Percentiles rank a stretch among this genome's conserved stretches.
These are phyloP conservation scores for Uropetala carovei DNA, from an alignment of 2,888 invertebrate species.

Conservation along the genomic window DNA sequence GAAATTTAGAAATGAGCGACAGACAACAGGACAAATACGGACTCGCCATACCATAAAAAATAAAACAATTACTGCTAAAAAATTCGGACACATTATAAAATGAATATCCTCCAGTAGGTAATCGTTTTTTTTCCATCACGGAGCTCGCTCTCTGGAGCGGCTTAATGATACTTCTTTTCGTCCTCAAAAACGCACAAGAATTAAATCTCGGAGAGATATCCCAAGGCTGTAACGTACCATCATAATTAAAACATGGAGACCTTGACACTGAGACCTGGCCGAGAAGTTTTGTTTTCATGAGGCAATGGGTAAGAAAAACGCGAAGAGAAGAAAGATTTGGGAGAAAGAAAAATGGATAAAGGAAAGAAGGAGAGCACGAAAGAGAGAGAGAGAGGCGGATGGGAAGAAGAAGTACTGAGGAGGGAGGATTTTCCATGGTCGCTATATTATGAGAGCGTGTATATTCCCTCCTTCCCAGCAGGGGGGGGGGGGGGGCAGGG, in stretches of 20 bases:
- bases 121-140: neutral
- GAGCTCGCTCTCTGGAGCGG: neutral
- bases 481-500: neutral
- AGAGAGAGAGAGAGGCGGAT: neutral
- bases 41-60: too few species aligned
- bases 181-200: neutral
- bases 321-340: neutral
- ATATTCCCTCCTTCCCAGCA: neutral
- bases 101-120: neutral
- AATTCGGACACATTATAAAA: neutral
- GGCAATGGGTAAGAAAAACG: neutral
- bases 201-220: neutral
- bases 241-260: constrained; percentile 29
- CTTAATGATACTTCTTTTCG: neutral
- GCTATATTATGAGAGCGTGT: constrained; percentile 8
- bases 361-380: neutral
- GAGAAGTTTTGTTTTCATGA: neutral
- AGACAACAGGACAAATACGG: too few species aligned
- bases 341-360: neutral
- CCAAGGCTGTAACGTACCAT: neutral
- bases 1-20: too few species aligned
- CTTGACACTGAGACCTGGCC: neutral
- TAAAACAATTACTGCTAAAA: too few species aligned
- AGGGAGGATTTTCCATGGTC: constrained; percentile 6
- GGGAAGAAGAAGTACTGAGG: neutral